A percentile compares a stretch with the other conserved stretches of the same genome.
phyloP scores from a whole-genome alignment of 2,113 vertebrate genomes.

The Dipodomys stephensi region DNA sequence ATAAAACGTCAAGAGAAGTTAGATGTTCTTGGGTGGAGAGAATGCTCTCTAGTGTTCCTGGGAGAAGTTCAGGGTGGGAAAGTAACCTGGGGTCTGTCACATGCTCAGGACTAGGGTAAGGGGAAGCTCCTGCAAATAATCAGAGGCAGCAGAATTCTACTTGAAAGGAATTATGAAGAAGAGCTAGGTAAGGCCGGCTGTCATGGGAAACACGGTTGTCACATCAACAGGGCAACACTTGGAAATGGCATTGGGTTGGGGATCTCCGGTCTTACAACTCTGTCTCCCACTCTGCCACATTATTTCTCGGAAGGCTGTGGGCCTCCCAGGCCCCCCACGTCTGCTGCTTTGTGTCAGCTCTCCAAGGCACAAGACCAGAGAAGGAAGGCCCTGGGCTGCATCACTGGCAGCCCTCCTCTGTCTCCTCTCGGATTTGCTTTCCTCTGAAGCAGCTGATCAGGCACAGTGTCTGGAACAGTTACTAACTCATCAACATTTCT shows the following conservation, averaged over 20 bases:
- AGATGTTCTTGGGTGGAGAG: neutral
- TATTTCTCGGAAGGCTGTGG: neutral
- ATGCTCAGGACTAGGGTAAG: neutral
- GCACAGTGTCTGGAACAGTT: neutral
- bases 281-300: neutral
- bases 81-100: neutral
- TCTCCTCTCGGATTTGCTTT: neutral
- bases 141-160: neutral
- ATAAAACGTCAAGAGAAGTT: neutral
- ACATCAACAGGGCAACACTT: neutral
- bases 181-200: neutral
- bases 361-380: neutral
- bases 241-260: neutral
- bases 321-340: neutral
- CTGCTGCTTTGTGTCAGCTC: neutral
- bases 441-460: neutral
- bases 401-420: too few species aligned
- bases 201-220: neutral
- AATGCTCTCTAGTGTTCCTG: neutral
- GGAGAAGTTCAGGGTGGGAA: neutral
- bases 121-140: slow-evolving; percentile 3
- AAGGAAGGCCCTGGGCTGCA: neutral
- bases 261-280: too few species aligned
- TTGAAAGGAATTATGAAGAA: neutral
- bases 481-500: neutral